Percentiles rank a stretch among this genome's conserved stretches.
Evolutionary conservation across 2,888 invertebrate genomes (phyloP).

Genomic region (Leptogaster cylindrica): DNA sequence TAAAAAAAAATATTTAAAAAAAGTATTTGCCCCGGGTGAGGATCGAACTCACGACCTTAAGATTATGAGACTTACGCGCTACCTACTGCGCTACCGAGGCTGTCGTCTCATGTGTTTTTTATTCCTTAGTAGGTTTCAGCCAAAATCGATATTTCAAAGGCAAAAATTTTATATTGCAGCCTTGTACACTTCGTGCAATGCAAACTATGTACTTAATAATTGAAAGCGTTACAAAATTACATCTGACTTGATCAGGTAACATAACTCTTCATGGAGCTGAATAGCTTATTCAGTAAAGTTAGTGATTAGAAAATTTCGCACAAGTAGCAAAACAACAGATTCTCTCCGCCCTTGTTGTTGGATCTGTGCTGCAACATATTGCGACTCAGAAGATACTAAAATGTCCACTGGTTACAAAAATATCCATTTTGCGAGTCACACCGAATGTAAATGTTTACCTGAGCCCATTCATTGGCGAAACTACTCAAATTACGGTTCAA

Average conservation of each 20-base stretch:
- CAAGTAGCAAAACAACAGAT: too few relatives aligned
- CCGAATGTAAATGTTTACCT: slow-evolving; percentile 58
- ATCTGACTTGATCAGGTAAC: too few relatives aligned
- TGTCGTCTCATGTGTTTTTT: slow-evolving; percentile 24
- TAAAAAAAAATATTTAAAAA: slow-evolving; percentile 4
- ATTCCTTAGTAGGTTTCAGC: too few relatives aligned
- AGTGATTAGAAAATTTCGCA: too few relatives aligned
- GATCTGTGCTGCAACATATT: slow-evolving; percentile 76
- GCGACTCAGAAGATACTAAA: slow-evolving; percentile 65
- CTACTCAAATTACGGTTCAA: slow-evolving; percentile 71
- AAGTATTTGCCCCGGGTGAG: slow-evolving; percentile 58
- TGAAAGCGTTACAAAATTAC: too few relatives aligned
- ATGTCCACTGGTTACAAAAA: slow-evolving; percentile 5
- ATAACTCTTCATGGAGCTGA: too few relatives aligned
- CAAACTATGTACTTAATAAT: too few relatives aligned
- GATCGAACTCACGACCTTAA: slow-evolving; percentile 64
- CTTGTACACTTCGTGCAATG: too few relatives aligned
- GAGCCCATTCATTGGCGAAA: slow-evolving; percentile 76
- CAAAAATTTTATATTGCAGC: too few relatives aligned
- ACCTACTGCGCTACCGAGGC: slow-evolving; percentile 62
- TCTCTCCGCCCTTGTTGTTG: slow-evolving; percentile 82
- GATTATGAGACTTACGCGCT: slow-evolving; percentile 64
- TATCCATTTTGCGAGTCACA: too few relatives aligned
- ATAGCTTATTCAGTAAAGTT: too few relatives aligned
- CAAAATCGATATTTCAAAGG: too few relatives aligned